Evolutionary conservation across 1,140 invertebrate species (phyloP).

Genomic region (Phenacoccus solenopsis): DNA sequence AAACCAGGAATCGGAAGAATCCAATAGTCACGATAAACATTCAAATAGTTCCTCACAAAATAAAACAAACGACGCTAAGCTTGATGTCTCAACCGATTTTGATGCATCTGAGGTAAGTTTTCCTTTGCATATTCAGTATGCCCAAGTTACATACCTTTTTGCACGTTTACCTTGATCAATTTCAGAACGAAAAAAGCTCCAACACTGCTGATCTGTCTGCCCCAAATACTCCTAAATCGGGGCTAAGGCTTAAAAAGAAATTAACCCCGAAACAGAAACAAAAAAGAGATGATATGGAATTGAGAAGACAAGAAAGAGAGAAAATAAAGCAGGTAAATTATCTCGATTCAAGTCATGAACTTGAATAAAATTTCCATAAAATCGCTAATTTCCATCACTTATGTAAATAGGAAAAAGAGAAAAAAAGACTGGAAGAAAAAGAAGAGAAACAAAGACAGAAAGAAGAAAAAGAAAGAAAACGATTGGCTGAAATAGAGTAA

Average conservation of each 20-base stretch:
- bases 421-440: not conserved
- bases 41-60: too few relatives aligned
- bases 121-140: too few relatives aligned
- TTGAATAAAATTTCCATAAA: too few relatives aligned
- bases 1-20: too few relatives aligned
- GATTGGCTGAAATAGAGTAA: not conserved
- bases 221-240: not conserved
- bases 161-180: too few relatives aligned
- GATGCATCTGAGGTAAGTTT: too few relatives aligned
- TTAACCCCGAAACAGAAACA: slow-evolving; percentile 31
- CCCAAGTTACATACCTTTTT: too few relatives aligned
- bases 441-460: not conserved
- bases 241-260: not conserved
- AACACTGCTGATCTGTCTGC: not conserved
- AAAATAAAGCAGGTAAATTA: slow-evolving; percentile 24
- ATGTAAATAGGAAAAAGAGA: not conserved
- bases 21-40: too few relatives aligned
- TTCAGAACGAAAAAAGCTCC: too few relatives aligned
- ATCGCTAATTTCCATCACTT: slow-evolving; percentile 16
- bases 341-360: not conserved
- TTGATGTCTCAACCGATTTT: too few relatives aligned
- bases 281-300: slow-evolving; percentile 37
- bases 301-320: slow-evolving; percentile 32
- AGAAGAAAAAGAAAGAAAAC: not conserved
- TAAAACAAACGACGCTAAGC: too few relatives aligned